These are phyloP conservation scores for Uloborus plumipes DNA, from an alignment of 2,888 invertebrate genomes.

Conservation along the genomic window DNA sequence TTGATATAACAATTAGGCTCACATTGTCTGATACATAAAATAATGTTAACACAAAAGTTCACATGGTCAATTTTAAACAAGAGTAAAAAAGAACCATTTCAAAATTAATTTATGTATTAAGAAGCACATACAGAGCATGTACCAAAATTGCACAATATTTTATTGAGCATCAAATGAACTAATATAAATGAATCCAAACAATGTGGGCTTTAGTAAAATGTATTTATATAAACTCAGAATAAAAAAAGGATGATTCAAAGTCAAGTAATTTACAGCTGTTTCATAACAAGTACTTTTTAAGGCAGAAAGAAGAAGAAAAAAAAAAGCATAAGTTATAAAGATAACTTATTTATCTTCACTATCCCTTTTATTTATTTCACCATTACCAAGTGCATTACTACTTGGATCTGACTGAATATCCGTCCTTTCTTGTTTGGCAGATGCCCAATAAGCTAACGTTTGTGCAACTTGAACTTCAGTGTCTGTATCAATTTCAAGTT, in stretches of 20 bases:
- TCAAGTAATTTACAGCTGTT: conserved; percentile 1
- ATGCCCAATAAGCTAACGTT: conserved; percentile 62
- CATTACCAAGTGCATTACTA: conserved; percentile 49
- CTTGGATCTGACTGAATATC: conserved; percentile 39
- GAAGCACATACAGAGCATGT: neutral
- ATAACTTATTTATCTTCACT: conserved; percentile 27
- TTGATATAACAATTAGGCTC: neutral
- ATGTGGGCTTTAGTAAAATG: too few species aligned
- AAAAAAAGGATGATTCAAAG: conserved; percentile 19
- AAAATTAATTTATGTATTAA: conserved; percentile 1
- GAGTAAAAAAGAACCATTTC: neutral
- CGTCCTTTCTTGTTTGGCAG: conserved; percentile 58
- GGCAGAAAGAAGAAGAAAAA: neutral
- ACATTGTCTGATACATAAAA: conserved; percentile 6
- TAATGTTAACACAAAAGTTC: too few species aligned
- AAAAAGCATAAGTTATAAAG: too few species aligned
- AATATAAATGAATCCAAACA: too few species aligned
- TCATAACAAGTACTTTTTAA: conserved; percentile 1
- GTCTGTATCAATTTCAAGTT: conserved; percentile 60
- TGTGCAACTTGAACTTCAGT: conserved; percentile 64
- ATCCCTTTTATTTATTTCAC: conserved; percentile 43
- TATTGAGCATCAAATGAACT: too few species aligned
- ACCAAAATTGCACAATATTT: too few species aligned
- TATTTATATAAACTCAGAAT: conserved; percentile 2
- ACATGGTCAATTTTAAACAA: too few species aligned